Conservation (phyloP, 1,140 invertebrate genomes). For the Tetragnatha versicolor region DNA sequence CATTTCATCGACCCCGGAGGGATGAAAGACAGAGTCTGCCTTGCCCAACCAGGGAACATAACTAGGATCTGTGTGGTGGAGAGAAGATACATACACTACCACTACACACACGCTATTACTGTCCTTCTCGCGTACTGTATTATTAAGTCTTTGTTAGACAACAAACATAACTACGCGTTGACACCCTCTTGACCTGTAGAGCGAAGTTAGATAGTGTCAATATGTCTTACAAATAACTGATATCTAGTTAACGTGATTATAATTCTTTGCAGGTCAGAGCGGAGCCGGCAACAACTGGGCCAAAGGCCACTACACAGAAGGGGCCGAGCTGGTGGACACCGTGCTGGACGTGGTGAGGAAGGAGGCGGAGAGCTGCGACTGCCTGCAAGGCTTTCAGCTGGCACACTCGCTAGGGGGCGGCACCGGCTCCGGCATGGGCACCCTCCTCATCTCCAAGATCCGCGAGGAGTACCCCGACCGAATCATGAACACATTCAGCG, state of each 20-base stretch:
- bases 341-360: conserved; percentile 63
- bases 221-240: no score
- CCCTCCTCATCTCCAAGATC: conserved; percentile 59
- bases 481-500: conserved; percentile 67
- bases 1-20: no score
- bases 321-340: conserved; percentile 65
- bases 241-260: not conserved
- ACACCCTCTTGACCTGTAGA: no score
- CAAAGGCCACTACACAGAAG: conserved; percentile 90
- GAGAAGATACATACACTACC: no score
- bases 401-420: conserved; percentile 62
- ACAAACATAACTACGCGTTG: no score
- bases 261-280: conserved; percentile 55
- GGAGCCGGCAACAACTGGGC: conserved; percentile 84
- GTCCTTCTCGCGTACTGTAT: no score
- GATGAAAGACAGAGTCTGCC: no score
- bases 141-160: no score
- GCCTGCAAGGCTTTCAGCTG: conserved; percentile 61
- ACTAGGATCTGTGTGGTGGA: no score
- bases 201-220: no score
- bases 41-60: no score
- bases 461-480: conserved; percentile 58
- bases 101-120: no score
- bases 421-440: conserved; percentile 59
- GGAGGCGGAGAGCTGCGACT: conserved; percentile 60